Evolutionary conservation across 2,888 invertebrate genomes (phyloP), one percentile per base, ranked within the genome.

Genomic region (Nephrotoma flavescens): DNA sequence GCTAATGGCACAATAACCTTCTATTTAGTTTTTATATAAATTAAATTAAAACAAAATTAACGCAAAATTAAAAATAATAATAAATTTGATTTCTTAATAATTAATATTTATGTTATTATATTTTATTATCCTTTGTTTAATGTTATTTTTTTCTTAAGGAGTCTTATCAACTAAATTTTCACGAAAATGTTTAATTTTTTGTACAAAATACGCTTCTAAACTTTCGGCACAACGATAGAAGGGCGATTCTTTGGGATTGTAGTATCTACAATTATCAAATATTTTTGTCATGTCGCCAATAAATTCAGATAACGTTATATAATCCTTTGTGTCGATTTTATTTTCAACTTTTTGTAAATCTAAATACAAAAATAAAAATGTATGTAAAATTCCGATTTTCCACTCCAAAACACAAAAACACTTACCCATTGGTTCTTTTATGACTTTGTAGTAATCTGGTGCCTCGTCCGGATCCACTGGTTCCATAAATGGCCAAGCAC

Each of bases 181-280:
- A 89, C 97, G 94, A 91, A 97, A 94, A 92, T 94, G 94, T 92
- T 96, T 96, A 88, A 98, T 96, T 94, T 97, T 97, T 92, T 97
- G 96, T 91, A 97, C 97, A 93, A 99, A 99, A 92, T 96, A 98
- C 87, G 96, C 96, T 93, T 99, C 99, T 88, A 99, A 93, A 87
- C 96, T 96, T 91, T 98, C 98, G 41, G 99, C 99, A 93, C 98
- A 98, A 90, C 98, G 96, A 92, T 97, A 98, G 92, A 98, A 98
- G 88, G 97, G 96, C 19, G 98, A 97, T 91, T 98, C 98, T 90
- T 96, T 96, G 87, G 98, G 97, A 92, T 99, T 99, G 92, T 98
- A 99, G 91, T 97, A 97, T 88, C 99, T 96, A 93, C 99, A 99
- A 92, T 99, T 99, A 93, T 99, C 98, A 92, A 99, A 99, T 90